Evolutionary conservation across 2,113 vertebrate genomes (phyloP).

Genomic region (Turnix velox): DNA sequence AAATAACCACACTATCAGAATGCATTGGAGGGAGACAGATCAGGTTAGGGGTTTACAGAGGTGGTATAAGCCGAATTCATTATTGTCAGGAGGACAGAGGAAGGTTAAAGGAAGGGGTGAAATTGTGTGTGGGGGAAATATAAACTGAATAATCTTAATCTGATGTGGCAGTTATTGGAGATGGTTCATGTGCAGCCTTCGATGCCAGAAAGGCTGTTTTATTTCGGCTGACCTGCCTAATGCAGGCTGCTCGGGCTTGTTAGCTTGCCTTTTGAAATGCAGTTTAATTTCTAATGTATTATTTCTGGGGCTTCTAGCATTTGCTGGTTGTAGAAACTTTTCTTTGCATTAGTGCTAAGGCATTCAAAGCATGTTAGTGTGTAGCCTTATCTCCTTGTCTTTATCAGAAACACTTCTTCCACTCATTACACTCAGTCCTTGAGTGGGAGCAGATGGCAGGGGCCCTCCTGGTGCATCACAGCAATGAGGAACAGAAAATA

Average conservation of each 20-base stretch:
- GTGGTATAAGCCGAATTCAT: not conserved
- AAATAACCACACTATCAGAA: not conserved
- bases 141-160: not conserved
- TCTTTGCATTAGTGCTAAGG: rapidly evolving
- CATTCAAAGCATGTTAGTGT: not conserved
- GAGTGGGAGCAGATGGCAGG: not conserved
- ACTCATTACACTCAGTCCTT: rapidly evolving
- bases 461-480: not conserved
- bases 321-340: not conserved
- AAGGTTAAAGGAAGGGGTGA: not conserved
- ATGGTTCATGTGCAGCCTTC: not conserved
- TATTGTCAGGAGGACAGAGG: not conserved
- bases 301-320: not conserved
- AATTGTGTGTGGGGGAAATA: not conserved
- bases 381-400: not conserved
- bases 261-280: not conserved
- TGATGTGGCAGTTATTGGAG: not conserved
- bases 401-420: not conserved
- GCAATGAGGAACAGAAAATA: not conserved
- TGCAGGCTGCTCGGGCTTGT: not conserved
- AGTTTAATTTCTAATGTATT: not conserved
- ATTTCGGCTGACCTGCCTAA: not conserved
- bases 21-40: not conserved
- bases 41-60: not conserved
- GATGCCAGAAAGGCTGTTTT: not conserved